Evolutionary conservation across 2,888 invertebrate genomes (phyloP).

Genomic region (Hydropsyche betteni): DNA sequence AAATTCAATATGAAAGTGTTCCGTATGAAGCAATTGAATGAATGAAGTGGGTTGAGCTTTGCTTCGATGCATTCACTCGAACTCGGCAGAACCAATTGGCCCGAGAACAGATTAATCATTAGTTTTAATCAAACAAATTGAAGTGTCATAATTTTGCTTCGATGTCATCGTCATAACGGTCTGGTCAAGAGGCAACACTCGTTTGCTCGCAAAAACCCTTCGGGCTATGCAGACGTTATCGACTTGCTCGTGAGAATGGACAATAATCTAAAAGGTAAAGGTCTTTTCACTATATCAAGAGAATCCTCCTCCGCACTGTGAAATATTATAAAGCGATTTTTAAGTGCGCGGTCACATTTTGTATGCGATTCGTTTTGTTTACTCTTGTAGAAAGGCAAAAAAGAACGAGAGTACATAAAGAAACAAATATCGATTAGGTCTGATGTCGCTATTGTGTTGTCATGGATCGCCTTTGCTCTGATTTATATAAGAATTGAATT

Average conservation of each 20-base stretch:
- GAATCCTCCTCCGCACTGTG: too few species aligned
- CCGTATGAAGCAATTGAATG: too few species aligned
- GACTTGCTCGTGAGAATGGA: slow-evolving; percentile 19
- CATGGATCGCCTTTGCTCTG: slow-evolving; percentile 30
- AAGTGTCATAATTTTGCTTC: background rate
- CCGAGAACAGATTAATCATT: too few species aligned
- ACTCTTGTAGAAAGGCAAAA: background rate
- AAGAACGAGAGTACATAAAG: background rate
- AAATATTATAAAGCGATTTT: too few species aligned
- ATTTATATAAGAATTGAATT: slow-evolving; percentile 36
- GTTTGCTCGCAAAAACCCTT: background rate
- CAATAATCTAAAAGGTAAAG: slow-evolving; percentile 14
- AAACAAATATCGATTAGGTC: slow-evolving; percentile 33
- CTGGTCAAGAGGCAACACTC: slow-evolving; percentile 19
- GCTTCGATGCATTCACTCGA: too few species aligned
- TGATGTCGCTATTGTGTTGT: slow-evolving; percentile 39
- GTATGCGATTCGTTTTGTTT: background rate
- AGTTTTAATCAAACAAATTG: slow-evolving; percentile 1
- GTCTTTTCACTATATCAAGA: too few species aligned
- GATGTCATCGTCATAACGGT: slow-evolving; percentile 1
- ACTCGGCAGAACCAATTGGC: too few species aligned
- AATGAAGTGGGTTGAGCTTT: too few species aligned
- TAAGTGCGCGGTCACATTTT: too few species aligned
- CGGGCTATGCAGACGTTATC: slow-evolving; percentile 4
- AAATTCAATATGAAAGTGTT: too few species aligned